These are phyloP conservation scores for Rynchops niger DNA, from an alignment of 2,113 vertebrate genomes.

Conservation along the genomic window DNA sequence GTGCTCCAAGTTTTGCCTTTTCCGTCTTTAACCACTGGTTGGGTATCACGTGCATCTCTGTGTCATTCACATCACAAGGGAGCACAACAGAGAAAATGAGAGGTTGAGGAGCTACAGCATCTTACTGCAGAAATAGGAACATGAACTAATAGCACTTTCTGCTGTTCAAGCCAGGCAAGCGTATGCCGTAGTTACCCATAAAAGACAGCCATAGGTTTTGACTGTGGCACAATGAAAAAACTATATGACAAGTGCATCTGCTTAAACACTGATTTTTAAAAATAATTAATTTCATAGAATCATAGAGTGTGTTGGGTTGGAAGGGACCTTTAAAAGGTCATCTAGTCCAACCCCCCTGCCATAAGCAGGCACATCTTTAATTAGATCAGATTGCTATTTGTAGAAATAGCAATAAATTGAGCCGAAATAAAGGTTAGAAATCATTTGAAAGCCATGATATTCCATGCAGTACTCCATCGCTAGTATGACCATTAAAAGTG, in stretches of 20 bases:
- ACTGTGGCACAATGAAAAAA: not conserved
- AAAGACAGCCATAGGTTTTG: not conserved
- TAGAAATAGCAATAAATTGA: no score
- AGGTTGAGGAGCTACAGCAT: not conserved
- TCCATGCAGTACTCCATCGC: not conserved
- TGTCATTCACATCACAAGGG: not conserved
- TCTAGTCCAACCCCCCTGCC: no score
- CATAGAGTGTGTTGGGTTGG: no score
- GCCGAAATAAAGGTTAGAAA: not conserved
- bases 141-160: not conserved
- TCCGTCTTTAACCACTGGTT: accelerated
- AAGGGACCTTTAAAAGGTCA: no score
- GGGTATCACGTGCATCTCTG: not conserved
- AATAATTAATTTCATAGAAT: not conserved
- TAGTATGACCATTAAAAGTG: not conserved
- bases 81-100: not conserved
- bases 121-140: not conserved
- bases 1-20: not conserved
- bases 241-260: not conserved
- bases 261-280: not conserved
- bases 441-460: not conserved
- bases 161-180: not conserved
- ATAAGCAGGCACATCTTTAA: no score
- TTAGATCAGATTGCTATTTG: not conserved
- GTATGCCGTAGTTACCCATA: not conserved